Conservation (phyloP, 2,888 invertebrate species). For the Barypeithes pellucidus region DNA sequence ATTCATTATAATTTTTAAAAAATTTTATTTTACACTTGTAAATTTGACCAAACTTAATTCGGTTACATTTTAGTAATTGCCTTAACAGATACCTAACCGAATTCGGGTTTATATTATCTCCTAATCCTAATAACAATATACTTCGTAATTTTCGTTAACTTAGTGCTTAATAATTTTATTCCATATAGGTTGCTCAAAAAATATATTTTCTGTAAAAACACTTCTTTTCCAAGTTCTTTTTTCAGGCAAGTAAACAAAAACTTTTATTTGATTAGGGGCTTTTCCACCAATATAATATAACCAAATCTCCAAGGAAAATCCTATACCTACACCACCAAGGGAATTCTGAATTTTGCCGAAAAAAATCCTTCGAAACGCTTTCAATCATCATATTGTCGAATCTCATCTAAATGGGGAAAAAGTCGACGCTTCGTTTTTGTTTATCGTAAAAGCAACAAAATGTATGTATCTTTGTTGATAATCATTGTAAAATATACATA, state of each 20-base stretch:
- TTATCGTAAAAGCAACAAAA: neutral
- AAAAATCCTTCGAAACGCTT: conserved; percentile 6
- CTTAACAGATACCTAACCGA: no score
- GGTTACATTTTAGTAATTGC: no score
- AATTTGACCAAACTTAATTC: no score
- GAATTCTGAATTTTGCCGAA: conserved; percentile 15
- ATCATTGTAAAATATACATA: no score
- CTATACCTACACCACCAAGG: conserved; percentile 12
- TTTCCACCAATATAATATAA: conserved; percentile 14
- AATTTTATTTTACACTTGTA: no score
- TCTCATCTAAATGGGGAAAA: conserved; percentile 10
- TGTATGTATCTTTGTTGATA: neutral
- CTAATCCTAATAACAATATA: no score
- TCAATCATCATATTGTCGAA: conserved; percentile 12
- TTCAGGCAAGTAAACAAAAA: conserved; percentile 3
- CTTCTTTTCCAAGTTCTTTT: conserved; percentile 1
- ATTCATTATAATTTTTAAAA: no score
- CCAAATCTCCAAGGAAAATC: conserved; percentile 23
- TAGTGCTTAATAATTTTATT: neutral
- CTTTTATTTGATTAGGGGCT: conserved; percentile 11
- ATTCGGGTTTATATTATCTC: no score
- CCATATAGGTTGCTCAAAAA: neutral
- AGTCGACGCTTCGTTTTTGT: neutral
- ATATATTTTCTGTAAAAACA: neutral
- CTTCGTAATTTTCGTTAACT: no score